Percentiles rank a stretch among this genome's conserved stretches.
Evolutionary conservation across 53 echinoderm and acorn worm species (phyloP).

Genomic region (Henricia sp.): DNA sequence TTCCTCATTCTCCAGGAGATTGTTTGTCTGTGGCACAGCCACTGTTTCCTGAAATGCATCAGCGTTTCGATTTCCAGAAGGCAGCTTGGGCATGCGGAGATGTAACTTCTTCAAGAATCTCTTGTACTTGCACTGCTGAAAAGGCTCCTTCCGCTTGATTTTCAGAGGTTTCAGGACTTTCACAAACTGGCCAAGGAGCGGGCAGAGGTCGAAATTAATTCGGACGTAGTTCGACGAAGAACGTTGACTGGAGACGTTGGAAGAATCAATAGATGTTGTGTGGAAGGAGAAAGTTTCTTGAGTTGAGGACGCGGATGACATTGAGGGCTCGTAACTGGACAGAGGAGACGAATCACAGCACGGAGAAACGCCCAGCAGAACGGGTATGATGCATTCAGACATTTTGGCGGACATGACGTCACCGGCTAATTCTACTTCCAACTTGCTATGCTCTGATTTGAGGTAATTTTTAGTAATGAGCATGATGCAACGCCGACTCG

Average conservation of each 20-base stretch:
- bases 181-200: slow-evolving; percentile 37
- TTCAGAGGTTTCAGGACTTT: slow-evolving; percentile 26
- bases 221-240: neutral
- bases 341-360: slow-evolving; percentile 9
- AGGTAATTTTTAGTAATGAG: slow-evolving; percentile 39
- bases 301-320: neutral
- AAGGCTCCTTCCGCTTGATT: neutral
- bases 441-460: slow-evolving; percentile 23
- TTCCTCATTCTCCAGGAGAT: slow-evolving; percentile 38
- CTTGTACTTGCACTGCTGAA: neutral
- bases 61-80: neutral
- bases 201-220: slow-evolving; percentile 23
- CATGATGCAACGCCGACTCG: slow-evolving; percentile 57
- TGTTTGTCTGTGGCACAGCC: slow-evolving; percentile 2
- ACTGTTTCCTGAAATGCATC: neutral
- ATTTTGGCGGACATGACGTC: slow-evolving; percentile 38
- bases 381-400: slow-evolving; percentile 9
- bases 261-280: neutral
- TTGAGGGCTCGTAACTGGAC: neutral
- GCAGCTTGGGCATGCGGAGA: slow-evolving; percentile 32
- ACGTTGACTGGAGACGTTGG: neutral
- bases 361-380: slow-evolving; percentile 17
- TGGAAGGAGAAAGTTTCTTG: neutral
- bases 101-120: slow-evolving; percentile 39
- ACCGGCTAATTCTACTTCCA: slow-evolving; percentile 17